phyloP scores from a whole-genome alignment of 2,113 vertebrate species.

The Petrocephalus microphthalmus region DNA sequence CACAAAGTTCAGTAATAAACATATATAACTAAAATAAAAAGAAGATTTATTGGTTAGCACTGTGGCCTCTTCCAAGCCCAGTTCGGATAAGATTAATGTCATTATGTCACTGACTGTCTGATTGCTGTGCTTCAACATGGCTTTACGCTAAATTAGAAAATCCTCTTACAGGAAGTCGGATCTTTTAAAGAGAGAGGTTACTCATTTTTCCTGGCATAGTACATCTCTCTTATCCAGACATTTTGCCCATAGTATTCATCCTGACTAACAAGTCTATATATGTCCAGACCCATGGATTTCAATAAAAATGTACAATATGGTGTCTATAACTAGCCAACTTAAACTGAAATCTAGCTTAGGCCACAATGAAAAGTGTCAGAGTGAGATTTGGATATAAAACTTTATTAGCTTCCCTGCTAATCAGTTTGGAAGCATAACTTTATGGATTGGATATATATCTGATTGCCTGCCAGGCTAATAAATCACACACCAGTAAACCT shows the following conservation, averaged over 20 bases:
- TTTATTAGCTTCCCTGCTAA: neutral
- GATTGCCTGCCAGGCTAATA: neutral
- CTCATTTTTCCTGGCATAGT: neutral
- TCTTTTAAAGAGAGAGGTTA: neutral
- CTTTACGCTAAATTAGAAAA: neutral
- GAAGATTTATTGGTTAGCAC: neutral
- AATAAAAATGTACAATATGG: neutral
- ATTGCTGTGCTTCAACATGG: neutral
- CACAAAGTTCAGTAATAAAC: conserved; percentile 4
- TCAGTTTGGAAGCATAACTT: neutral
- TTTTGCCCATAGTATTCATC: neutral
- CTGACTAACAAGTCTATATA: neutral
- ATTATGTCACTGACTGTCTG: neutral
- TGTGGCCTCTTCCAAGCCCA: neutral
- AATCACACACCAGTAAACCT: neutral
- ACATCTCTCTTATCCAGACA: neutral
- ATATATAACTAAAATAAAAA: neutral
- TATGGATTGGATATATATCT: neutral
- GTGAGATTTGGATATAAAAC: neutral
- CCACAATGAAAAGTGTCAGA: neutral
- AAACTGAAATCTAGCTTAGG: neutral
- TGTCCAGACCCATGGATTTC: neutral
- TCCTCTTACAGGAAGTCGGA: neutral
- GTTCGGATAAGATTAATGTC: conserved; percentile 4
- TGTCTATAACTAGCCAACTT: neutral